phyloP scores from a whole-genome alignment of 2,888 invertebrate species.

The Polydrusus tereticollis region DNA sequence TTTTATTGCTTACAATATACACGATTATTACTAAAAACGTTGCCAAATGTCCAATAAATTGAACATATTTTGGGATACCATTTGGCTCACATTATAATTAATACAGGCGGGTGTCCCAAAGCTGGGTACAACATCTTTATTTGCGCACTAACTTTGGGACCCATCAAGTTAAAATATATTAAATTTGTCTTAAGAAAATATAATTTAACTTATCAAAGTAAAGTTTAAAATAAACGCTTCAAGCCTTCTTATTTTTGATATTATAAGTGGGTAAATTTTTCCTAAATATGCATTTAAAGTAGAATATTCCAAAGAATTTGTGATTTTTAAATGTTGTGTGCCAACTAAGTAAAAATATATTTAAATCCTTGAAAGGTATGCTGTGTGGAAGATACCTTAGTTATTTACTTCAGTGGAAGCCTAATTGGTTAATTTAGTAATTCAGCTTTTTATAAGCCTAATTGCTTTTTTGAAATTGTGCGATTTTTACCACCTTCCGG shows the following conservation, averaged over 20 bases:
- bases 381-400: background rate
- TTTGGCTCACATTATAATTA: background rate
- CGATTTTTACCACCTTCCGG: background rate
- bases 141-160: too few relatives aligned
- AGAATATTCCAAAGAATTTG: background rate
- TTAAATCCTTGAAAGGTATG: conserved; percentile 9
- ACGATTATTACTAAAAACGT: background rate
- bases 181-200: too few relatives aligned
- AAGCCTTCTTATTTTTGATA: too few relatives aligned
- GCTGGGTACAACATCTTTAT: too few relatives aligned
- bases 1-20: conserved; percentile 19
- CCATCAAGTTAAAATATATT: too few relatives aligned
- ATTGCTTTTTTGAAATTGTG: background rate
- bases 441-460: background rate
- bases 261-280: too few relatives aligned
- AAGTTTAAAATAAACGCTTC: too few relatives aligned
- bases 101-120: too few relatives aligned
- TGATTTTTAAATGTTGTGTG: background rate
- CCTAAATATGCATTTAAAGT: too few relatives aligned
- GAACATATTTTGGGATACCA: background rate
- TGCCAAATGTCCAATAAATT: background rate
- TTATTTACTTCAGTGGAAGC: background rate
- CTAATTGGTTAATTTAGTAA: too few relatives aligned
- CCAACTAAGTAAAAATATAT: background rate
- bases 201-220: too few relatives aligned